phyloP scores from a whole-genome alignment of 2,888 invertebrate genomes.

The Xestia c-nigrum region DNA sequence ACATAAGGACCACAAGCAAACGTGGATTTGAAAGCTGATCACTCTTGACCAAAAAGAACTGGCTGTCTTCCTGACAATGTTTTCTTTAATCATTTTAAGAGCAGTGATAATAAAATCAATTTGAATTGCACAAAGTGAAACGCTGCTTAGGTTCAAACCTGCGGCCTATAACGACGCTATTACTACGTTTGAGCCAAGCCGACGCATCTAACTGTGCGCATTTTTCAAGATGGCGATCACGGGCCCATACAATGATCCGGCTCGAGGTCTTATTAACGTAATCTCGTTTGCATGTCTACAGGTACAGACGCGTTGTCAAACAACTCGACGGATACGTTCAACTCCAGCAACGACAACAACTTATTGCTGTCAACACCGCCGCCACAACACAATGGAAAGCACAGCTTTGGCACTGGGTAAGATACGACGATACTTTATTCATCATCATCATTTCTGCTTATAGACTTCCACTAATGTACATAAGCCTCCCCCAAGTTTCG shows the following conservation, averaged over 20 bases:
- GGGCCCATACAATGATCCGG: neutral
- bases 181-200: neutral
- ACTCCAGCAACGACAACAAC: conserved; percentile 84
- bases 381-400: conserved; percentile 84
- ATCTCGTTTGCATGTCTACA: conserved; percentile 51
- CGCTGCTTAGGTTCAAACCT: neutral
- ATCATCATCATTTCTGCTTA: no score
- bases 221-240: neutral
- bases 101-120: neutral
- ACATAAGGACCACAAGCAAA: neutral
- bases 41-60: neutral
- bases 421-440: conserved; percentile 17
- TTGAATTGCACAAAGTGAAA: neutral
- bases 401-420: conserved; percentile 78
- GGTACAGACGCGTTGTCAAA: conserved; percentile 83
- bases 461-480: no score
- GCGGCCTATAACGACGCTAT: neutral
- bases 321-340: conserved; percentile 86
- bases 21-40: neutral
- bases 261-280: neutral
- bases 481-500: no score
- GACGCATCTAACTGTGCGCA: neutral
- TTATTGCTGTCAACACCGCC: conserved; percentile 84
- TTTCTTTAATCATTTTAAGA: neutral
- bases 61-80: neutral